Evolutionary conservation across 2,113 vertebrate species (phyloP), one percentile per base, ranked within the genome.

Genomic region (Acanthisitta chloris): DNA sequence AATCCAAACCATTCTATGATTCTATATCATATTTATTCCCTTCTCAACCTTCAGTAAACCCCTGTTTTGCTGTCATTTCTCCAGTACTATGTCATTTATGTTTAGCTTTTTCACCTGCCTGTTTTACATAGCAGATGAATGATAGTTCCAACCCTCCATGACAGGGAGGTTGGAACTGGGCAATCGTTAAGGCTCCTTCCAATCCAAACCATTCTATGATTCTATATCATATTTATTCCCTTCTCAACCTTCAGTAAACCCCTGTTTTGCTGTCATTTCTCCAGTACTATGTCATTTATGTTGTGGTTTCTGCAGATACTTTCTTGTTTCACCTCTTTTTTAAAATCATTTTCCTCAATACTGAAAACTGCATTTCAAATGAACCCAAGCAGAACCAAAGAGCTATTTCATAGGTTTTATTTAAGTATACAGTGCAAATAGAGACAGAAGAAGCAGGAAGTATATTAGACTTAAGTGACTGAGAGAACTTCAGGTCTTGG

Each of bases 71-170:
- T 55, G 6, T 28, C 42, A 42, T 65, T 83, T 51, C 45, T 38
- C 25, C 20, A 43, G 15, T 0, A 1, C 4, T 25, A 11, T 29
- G 19, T 3, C n/a, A n/a, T n/a, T n/a, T n/a, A n/a, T n/a, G n/a
- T n/a, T 48, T 46, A 34, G 11, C 5, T 46, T 34, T 65, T 88
- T 67, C 31, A 74, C 11, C 4, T 28, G 4, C 1, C 2, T 64
- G 71, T 83, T 71, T 67, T 25, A 25, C 6, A 16, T 18, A 61
- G 9, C 10, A 95, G 25, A 36, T 49, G 21, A 86, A 29, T 34
- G 9, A 45, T 36, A 43, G 14, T 11, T 66, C 6, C 33, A 65
- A 65, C 24, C 19, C 40, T 18, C 29, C n/a, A 31, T 18, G 29
- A 4, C 14, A 33, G 46, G 10, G 29, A 15, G 3, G 5, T 1